Evolutionary conservation across 2,888 invertebrate species (phyloP).

Genomic region (Lottia gigantea): DNA sequence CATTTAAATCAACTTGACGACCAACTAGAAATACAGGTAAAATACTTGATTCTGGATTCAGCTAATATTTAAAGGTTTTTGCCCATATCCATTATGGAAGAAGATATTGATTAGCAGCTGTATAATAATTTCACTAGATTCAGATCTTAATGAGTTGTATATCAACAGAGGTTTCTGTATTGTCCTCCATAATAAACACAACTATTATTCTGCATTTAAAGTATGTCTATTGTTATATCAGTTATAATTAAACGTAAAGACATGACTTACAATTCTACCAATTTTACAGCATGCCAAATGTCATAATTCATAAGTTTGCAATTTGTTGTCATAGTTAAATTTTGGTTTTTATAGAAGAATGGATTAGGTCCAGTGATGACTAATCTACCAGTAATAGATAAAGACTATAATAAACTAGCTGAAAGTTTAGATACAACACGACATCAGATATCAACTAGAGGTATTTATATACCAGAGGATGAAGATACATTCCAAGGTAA

Average conservation of each 20-base stretch:
- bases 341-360: not conserved
- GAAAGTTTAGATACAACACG: conserved; percentile 57
- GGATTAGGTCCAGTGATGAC: conserved; percentile 45
- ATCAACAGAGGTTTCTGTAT: too few relatives aligned
- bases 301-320: not conserved
- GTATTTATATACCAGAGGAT: conserved; percentile 54
- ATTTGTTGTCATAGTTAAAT: not conserved
- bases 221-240: too few relatives aligned
- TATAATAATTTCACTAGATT: too few relatives aligned
- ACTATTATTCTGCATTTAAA: too few relatives aligned
- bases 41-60: too few relatives aligned
- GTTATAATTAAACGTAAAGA: too few relatives aligned
- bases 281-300: not conserved
- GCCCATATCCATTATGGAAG: too few relatives aligned
- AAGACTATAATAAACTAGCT: conserved; percentile 49
- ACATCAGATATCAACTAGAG: conserved; percentile 58
- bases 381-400: conserved; percentile 39
- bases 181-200: too few relatives aligned
- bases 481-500: conserved; percentile 51
- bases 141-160: too few relatives aligned
- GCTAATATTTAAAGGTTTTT: too few relatives aligned
- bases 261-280: too few relatives aligned
- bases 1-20: conserved; percentile 51
- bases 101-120: too few relatives aligned
- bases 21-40: conserved; percentile 55